Evolutionary conservation across 1,140 invertebrate species (phyloP).

Genomic region (Pentalonia nigronervosa): DNA sequence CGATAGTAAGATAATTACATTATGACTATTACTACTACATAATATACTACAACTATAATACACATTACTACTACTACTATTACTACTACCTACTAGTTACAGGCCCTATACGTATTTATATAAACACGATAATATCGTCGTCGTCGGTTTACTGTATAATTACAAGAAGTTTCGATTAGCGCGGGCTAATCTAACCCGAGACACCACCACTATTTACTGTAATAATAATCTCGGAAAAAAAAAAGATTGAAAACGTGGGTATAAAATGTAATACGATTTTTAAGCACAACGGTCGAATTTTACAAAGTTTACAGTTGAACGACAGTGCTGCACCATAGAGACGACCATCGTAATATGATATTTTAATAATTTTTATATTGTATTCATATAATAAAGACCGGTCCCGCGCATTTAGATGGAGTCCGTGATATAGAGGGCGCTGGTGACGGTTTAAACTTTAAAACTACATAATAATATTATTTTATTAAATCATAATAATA

Average conservation of each 20-base stretch:
- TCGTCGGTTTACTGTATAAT: background rate
- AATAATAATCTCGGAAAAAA: background rate
- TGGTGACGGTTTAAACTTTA: background rate
- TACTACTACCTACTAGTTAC: background rate
- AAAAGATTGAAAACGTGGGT: background rate
- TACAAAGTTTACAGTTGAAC: background rate
- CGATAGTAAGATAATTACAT: constrained; percentile 2
- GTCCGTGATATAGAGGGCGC: background rate
- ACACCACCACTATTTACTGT: background rate
- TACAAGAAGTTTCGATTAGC: constrained; percentile 14
- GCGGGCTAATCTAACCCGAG: background rate
- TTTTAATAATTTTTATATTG: no score
- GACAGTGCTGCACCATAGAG: no score
- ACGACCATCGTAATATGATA: no score
- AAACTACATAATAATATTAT: no score
- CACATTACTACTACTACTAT: background rate
- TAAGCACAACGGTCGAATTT: background rate
- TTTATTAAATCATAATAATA: no score
- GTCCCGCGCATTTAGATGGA: background rate
- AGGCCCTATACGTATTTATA: background rate
- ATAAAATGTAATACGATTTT: background rate
- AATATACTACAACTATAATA: background rate
- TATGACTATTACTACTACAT: background rate
- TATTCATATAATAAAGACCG: no score
- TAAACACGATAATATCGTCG: background rate